Evolutionary conservation across 1,140 invertebrate species (phyloP), one percentile per base, ranked within the genome.

Genomic region (Ooceraea biroi): DNA sequence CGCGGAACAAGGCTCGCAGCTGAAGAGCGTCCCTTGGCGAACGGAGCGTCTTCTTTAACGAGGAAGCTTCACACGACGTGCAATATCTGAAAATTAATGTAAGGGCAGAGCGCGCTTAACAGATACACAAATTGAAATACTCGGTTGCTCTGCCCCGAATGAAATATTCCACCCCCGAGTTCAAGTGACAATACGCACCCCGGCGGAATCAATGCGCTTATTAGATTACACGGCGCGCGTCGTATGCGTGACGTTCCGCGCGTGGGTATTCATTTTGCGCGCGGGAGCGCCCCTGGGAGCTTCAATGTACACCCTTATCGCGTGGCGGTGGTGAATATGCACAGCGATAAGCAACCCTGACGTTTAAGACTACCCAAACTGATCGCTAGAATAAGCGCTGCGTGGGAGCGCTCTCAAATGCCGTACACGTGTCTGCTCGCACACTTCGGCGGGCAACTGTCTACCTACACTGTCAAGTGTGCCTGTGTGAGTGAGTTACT

Each of bases 361-460:
- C 50, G 50, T 71, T 69, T 57, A 69, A 71, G 76, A 69, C 41
- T 57, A 36, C 12, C 74, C 30, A 68, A 78, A 78, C 76, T 78
- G 65, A 71, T 71, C 22, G 65, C 63, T 27, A 69, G 30, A 58
- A 17, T 22, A 17, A 19, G 27, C 46, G 48, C 22, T 66, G 50
- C 36, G 52, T 71, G 50, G 65, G 50, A 46, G 76, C 48, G 19
- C 50, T 80, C 44, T 44, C 52, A 46, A 78, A 57, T 57, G 25
- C 17, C 17, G 55, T 25, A 19, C 30, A 52, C 60, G 30, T 46
- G 60, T 27, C 22, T 60, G 46, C 36, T 7, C 36, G 36, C 63
- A 14, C 11, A 74, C 72, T 27, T 27, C 11, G 17, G 22, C 55
- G 22, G 44, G 41, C 27, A 46, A 14, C 65, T 50, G 19, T 25